Percentiles rank a stretch among this genome's conserved stretches.
phyloP scores from a whole-genome alignment of 1,140 invertebrate species.

The Agrypnia vestita region DNA sequence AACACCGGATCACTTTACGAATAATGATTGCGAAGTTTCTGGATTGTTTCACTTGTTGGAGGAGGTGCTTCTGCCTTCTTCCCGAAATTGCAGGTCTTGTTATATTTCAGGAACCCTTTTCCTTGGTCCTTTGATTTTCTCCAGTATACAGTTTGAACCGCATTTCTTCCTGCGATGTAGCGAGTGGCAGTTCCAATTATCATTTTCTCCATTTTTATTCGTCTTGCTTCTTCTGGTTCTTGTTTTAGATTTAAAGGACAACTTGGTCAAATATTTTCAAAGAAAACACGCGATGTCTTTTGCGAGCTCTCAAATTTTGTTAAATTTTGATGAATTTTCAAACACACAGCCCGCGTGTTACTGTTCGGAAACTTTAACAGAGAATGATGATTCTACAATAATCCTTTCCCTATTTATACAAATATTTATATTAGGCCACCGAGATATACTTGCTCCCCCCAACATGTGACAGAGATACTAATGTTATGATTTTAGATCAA shows the following conservation, averaged over 20 bases:
- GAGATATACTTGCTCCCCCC: background rate
- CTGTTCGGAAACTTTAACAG: background rate
- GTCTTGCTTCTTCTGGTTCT: background rate
- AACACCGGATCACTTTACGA: slow-evolving; percentile 3
- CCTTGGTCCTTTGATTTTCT: slow-evolving; percentile 71
- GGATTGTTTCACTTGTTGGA: slow-evolving; percentile 69
- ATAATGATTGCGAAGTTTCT: slow-evolving; percentile 68
- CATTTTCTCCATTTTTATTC: slow-evolving; percentile 68
- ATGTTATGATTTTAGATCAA: slow-evolving; percentile 24
- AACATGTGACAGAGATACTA: slow-evolving; percentile 16
- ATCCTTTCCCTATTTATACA: slow-evolving; percentile 8
- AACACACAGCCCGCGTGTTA: background rate
- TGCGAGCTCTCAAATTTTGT: background rate
- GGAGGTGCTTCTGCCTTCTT: slow-evolving; percentile 71
- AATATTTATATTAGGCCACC: background rate
- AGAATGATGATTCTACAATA: background rate
- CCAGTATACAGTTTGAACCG: slow-evolving; percentile 83
- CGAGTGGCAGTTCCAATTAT: slow-evolving; percentile 77
- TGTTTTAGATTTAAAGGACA: no score
- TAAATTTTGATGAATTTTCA: no score
- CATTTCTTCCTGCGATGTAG: slow-evolving; percentile 80
- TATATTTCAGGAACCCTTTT: slow-evolving; percentile 75
- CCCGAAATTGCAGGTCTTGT: slow-evolving; percentile 77
- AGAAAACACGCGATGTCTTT: background rate
- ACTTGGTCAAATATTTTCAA: no score